phyloP scores from a whole-genome alignment of 1,140 invertebrate genomes.

The Tetramorium parvispinum region DNA sequence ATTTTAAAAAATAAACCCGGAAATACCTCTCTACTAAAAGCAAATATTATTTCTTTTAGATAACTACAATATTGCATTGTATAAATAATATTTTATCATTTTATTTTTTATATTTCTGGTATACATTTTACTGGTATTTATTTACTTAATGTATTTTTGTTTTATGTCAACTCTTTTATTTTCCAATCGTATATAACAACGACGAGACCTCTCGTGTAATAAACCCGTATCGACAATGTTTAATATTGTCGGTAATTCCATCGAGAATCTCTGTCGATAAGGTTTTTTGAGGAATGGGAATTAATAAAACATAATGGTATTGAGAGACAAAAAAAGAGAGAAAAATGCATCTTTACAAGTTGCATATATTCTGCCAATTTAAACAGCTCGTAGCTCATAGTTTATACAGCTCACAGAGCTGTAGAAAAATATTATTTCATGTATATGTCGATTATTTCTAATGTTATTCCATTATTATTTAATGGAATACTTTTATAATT shows the following conservation, averaged over 20 bases:
- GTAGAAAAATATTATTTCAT: neutral
- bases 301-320: neutral
- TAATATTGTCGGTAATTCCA: slow-evolving; percentile 10
- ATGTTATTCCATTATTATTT: neutral
- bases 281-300: neutral
- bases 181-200: neutral
- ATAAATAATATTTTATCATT: neutral
- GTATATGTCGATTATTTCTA: neutral
- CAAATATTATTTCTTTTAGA: neutral
- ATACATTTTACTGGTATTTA: neutral
- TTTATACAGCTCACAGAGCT: neutral
- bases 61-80: neutral
- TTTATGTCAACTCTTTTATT: neutral
- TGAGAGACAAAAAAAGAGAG: neutral
- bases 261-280: neutral
- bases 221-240: neutral
- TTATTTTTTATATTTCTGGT: neutral
- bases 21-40: neutral
- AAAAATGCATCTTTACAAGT: slow-evolving; percentile 1
- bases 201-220: slow-evolving; percentile 22
- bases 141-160: neutral
- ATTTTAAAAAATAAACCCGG: neutral
- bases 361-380: neutral
- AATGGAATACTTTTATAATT: neutral
- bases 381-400: neutral